phyloP scores from a whole-genome alignment of 2,888 invertebrate species.

The Orthosia incerta region DNA sequence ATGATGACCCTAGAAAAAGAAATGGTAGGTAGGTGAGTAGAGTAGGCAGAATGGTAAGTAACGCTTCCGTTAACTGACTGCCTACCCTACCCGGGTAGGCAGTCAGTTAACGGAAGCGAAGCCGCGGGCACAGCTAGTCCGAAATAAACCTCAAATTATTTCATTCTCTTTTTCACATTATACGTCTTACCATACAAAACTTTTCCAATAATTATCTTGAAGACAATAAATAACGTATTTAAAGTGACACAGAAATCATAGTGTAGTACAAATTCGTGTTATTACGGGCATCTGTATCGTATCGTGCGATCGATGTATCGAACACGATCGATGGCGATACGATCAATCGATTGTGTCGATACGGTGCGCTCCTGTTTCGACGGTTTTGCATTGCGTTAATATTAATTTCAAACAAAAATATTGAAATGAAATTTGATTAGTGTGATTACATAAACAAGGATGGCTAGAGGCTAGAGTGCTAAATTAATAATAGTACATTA shows the following conservation, averaged over 20 bases:
- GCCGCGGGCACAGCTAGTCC: too few species aligned
- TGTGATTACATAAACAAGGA: too few species aligned
- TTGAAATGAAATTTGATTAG: too few species aligned
- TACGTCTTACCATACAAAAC: constrained; percentile 23
- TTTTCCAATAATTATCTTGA: constrained; percentile 60
- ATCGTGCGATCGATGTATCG: constrained; percentile 66
- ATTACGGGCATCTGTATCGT: constrained; percentile 62
- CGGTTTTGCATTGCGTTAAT: constrained; percentile 17
- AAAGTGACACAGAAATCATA: constrained; percentile 58
- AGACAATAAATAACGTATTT: constrained; percentile 51
- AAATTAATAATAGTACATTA: too few species aligned
- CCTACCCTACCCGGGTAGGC: too few species aligned
- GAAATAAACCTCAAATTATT: constrained; percentile 16
- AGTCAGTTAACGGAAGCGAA: too few species aligned
- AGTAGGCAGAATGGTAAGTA: too few species aligned
- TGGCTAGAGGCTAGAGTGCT: too few species aligned
- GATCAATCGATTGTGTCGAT: constrained; percentile 62
- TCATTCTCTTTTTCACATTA: constrained; percentile 31
- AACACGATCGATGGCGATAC: constrained; percentile 70
- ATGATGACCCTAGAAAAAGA: too few species aligned
- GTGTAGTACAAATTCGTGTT: constrained; percentile 66
- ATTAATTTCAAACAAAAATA: too few species aligned
- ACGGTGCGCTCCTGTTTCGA: constrained; percentile 37
- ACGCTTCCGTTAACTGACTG: too few species aligned
- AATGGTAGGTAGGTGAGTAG: too few species aligned